Evolutionary conservation across 1,140 invertebrate species (phyloP).

Genomic region (Pissodes strobi): DNA sequence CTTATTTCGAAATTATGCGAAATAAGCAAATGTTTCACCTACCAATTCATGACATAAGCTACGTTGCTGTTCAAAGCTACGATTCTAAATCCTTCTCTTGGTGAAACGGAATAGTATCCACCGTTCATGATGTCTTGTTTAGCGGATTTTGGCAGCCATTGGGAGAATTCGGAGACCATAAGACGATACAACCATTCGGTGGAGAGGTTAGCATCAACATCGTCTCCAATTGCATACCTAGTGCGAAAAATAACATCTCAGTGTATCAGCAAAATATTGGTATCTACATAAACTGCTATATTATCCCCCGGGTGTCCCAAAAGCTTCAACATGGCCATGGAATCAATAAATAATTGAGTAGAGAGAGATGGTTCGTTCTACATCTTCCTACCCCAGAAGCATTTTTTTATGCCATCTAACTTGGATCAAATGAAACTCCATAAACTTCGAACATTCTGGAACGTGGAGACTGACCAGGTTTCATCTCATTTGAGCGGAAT

Average conservation of each 20-base stretch:
- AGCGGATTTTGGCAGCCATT: conserved; percentile 66
- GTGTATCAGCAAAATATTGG: too few relatives aligned
- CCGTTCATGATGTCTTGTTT: conserved; percentile 65
- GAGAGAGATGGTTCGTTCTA: too few relatives aligned
- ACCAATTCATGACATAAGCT: conserved; percentile 76
- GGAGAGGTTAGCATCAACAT: conserved; percentile 54
- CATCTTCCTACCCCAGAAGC: too few relatives aligned
- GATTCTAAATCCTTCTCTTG: conserved; percentile 68
- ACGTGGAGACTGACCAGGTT: too few relatives aligned
- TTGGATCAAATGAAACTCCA: too few relatives aligned
- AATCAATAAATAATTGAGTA: too few relatives aligned
- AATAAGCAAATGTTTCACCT: conserved; percentile 42
- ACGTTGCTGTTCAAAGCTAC: conserved; percentile 77
- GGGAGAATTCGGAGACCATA: conserved; percentile 65
- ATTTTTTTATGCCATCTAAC: too few relatives aligned
- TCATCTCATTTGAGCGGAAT: too few relatives aligned
- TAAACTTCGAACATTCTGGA: too few relatives aligned
- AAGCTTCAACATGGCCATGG: too few relatives aligned
- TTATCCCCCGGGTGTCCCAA: too few relatives aligned
- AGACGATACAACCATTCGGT: conserved; percentile 73
- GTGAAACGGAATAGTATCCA: conserved; percentile 72
- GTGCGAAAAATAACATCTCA: conserved; percentile 23
- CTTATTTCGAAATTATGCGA: not conserved
- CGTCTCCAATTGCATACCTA: conserved; percentile 37
- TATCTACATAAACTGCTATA: too few relatives aligned